Evolutionary conservation across 1,140 invertebrate genomes (phyloP).

Genomic region (Apis mellifera): DNA sequence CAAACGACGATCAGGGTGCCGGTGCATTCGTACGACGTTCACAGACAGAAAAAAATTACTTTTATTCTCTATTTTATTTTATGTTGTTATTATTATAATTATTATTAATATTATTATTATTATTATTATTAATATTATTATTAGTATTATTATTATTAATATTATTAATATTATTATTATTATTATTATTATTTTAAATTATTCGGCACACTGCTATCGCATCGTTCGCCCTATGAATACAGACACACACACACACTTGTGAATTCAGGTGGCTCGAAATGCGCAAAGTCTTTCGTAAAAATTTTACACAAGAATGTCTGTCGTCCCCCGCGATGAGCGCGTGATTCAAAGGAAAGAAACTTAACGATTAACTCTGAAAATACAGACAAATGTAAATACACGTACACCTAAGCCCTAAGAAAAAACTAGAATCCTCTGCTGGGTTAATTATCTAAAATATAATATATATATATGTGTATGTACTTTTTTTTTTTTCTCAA

Average conservation of each 20-base stretch:
- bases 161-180: not conserved
- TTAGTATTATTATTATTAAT: not conserved
- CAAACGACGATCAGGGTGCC: slow-evolving; percentile 41
- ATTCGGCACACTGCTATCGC: not conserved
- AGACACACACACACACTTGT: slow-evolving; percentile 28
- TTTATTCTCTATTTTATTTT: not conserved
- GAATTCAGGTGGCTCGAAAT: slow-evolving; percentile 55
- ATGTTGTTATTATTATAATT: not conserved
- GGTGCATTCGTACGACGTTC: not conserved
- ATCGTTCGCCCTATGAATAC: slow-evolving; percentile 22
- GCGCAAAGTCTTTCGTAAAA: slow-evolving; percentile 51
- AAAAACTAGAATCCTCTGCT: slow-evolving; percentile 55
- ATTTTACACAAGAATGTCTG: slow-evolving; percentile 43
- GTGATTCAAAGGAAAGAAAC: slow-evolving; percentile 39
- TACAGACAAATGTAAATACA: slow-evolving; percentile 52
- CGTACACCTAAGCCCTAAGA: slow-evolving; percentile 55
- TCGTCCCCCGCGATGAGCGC: slow-evolving; percentile 19
- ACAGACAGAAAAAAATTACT: not conserved
- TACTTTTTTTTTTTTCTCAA: not conserved
- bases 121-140: not conserved
- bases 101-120: not conserved
- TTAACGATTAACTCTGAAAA: slow-evolving; percentile 56
- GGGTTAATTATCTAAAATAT: slow-evolving; percentile 67
- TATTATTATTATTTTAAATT: not conserved
- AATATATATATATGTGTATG: slow-evolving; percentile 19